Evolutionary conservation across 2,113 vertebrate genomes (phyloP), one percentile per base, ranked within the genome.

Genomic region (Paedocypris sp.): DNA sequence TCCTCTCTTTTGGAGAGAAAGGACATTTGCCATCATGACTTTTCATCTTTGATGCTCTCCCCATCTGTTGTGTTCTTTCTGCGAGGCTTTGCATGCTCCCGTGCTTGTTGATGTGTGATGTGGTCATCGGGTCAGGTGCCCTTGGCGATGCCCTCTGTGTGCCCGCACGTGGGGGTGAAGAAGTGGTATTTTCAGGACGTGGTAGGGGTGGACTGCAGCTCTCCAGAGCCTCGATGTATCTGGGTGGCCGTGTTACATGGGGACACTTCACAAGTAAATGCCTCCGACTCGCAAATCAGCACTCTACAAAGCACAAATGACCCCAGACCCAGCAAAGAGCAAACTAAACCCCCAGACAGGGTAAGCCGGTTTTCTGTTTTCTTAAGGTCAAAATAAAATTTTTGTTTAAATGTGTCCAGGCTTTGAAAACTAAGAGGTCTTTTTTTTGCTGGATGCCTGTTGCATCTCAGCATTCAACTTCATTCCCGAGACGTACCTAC

Each of bases 131-230:
- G 67, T 11, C 68, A 42, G 70, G 78, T 56, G 23, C 64, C 70
- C 4, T 46, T 80, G 73, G 79, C 59, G 29, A 62, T 60, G 64
- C 60, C 54, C 39, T 54, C 51, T 39, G 53, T 46, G 68, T 79
- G 75, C 77, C 75, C 52, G 69, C 78, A 11, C 70, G 75, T 23
- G 70, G 5, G 76, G 71, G 74, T 72, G 68, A 80, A 73, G 5
- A 80, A 85, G 75, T 91, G 92, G 90, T 79, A 80, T 59, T 88
- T 87, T 71, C 90, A 90, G 74, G 84, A 86, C 18, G 82, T 85
- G 11, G 85, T 94, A 43, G 93, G 93, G 20, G 89, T 94, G 71
- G 91, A 94, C 79, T 94, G 93, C 79, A 93, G 91, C 71, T 77
- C 84, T 51, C 90, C 91, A 0, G 91, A 97, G 65, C 93, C 93